Base-by-base conservation (phyloP, 2,797 vertebrate genomes). In the Etheostoma nigrum region DNA sequence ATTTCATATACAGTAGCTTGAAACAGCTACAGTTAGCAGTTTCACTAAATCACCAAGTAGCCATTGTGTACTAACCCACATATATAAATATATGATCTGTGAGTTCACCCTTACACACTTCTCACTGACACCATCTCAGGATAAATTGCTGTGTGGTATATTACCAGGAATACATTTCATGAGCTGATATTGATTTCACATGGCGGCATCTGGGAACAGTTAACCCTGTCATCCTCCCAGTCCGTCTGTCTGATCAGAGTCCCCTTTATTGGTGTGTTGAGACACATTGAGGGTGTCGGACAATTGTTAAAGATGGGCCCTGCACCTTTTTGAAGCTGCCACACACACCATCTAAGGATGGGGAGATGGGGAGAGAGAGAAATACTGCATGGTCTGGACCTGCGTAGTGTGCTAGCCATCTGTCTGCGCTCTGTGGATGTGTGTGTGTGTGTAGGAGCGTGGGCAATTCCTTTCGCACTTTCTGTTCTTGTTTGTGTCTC, bases 111-210 rank as follows among this genome's bases (percentile, higher is more conserved):
- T 72, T 16, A 8, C 47, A 49, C 48, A 63, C 68, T 60, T 67
- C 60, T 83, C 65, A 15, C 76, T 84, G 81, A 80, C 86, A 72
- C 23, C 58, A 16, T 59, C 70, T 47, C 62, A 64, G 70, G 82
- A 89, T 87, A 27, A 72, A 82, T 51, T 62, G 68, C 57, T 30
- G 3, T 63, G 66, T 21, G 62, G 44, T 72, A 23, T 63, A 77
- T 84, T 72, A 84, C 69, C 78, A 65, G 67, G 74, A 85, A 83
- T 74, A 72, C 57, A 78, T 88, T 90, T 84, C 60, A 86, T 49
- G 49, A 68, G 74, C 67, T 59, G 66, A 68, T 86, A 91, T 87
- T 83, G 89, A 91, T 90, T 86, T 91, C 42, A 78, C 62, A 68
- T 11, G 48, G 60, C 36, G 72, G 45, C 53, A 49, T 82, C 64